A percentile compares a stretch with the other conserved stretches of the same genome.
These are phyloP conservation scores for Helleia helle DNA, from an alignment of 2,888 invertebrate species.

Conservation along the genomic window DNA sequence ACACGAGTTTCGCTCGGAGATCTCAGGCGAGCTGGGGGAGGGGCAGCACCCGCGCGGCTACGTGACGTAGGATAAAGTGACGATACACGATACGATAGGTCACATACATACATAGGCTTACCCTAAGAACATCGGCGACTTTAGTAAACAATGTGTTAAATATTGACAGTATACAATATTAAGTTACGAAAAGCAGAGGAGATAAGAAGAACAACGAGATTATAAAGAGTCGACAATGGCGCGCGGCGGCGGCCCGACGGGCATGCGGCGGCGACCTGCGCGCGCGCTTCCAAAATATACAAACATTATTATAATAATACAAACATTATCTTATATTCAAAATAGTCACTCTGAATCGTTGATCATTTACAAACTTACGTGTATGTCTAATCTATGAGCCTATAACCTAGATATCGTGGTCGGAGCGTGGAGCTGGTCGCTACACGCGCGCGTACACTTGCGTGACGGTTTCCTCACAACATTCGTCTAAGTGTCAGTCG, in stretches of 20 bases:
- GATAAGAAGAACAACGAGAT: conserved; percentile 1
- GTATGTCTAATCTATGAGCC: conserved; percentile 7
- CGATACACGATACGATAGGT: background rate
- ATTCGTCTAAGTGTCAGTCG: too few relatives aligned
- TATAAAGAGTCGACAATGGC: background rate
- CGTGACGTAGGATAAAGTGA: background rate
- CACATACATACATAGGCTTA: conserved; percentile 18
- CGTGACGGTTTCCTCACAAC: too few relatives aligned
- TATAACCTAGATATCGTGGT: too few relatives aligned
- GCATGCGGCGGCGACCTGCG: too few relatives aligned
- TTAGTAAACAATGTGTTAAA: conserved; percentile 12
- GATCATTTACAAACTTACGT: conserved; percentile 16
- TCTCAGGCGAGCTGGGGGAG: background rate
- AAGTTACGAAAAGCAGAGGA: conserved; percentile 26
- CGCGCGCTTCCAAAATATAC: conserved; percentile 25
- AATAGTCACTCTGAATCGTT: conserved; percentile 40
- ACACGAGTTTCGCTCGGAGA: background rate
- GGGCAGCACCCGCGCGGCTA: background rate
- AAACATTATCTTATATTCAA: conserved; percentile 29
- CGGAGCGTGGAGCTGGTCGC: too few relatives aligned
- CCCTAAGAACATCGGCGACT: conserved; percentile 21
- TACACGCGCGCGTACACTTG: too few relatives aligned
- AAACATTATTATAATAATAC: conserved; percentile 24
- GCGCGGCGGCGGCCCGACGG: too few relatives aligned
- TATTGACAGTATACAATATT: conserved; percentile 21